Evolutionary conservation across 2,113 vertebrate genomes (phyloP).

Genomic region (Setophaga coronata): DNA sequence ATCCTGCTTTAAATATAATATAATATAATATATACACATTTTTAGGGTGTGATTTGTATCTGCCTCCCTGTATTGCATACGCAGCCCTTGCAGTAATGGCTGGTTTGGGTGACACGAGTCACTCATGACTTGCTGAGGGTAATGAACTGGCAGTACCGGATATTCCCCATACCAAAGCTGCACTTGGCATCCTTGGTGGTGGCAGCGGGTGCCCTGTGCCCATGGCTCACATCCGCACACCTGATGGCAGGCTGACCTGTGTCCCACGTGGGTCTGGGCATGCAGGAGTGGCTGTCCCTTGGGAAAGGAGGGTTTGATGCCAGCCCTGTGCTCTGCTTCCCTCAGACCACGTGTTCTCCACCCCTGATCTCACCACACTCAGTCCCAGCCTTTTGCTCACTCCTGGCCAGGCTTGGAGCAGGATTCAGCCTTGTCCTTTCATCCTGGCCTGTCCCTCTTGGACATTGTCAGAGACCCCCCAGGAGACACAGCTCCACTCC

Average conservation of each 20-base stretch:
- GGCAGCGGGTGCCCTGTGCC: not conserved
- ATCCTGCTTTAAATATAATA: not conserved
- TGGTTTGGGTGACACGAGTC: not conserved
- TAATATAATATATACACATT: not conserved
- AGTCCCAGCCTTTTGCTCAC: not conserved
- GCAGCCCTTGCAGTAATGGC: not conserved
- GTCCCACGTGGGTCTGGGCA: accelerated
- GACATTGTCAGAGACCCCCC: not conserved
- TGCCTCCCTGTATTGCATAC: not conserved
- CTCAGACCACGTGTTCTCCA: accelerated
- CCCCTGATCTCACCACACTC: accelerated
- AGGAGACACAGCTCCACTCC: accelerated
- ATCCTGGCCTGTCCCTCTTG: not conserved
- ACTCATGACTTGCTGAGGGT: not conserved
- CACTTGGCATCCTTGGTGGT: accelerated
- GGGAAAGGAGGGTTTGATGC: not conserved
- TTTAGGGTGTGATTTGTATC: not conserved
- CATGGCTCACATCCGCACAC: not conserved
- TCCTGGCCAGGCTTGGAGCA: not conserved
- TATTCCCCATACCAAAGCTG: not conserved
- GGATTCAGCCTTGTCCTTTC: not conserved
- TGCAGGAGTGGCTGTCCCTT: not conserved
- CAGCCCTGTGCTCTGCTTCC: not conserved
- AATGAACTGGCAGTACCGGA: not conserved
- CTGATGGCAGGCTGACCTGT: not conserved